Evolutionary conservation across 35 echinoderm and acorn worm species (phyloP).

Genomic region (Apostichopus parvimensis): DNA sequence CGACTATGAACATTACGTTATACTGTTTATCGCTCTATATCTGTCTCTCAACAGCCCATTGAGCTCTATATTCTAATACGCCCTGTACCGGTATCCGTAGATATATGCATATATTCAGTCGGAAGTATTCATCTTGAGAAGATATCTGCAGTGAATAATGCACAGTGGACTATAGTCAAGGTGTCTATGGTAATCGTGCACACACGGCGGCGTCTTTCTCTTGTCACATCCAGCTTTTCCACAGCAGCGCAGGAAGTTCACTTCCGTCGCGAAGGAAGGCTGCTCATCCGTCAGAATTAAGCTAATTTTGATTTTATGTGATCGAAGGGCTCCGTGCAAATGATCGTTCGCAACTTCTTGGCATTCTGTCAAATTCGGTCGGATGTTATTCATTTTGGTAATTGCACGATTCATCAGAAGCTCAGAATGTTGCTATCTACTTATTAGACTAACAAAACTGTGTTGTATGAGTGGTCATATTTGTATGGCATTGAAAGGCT

Average conservation of each 20-base stretch:
- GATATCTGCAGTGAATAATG: background rate
- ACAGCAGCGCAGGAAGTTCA: slow-evolving; percentile 19
- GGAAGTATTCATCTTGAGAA: background rate
- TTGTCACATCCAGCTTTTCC: background rate
- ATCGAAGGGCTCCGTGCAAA: slow-evolving; percentile 12
- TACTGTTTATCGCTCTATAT: too few species aligned
- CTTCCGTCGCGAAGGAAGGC: slow-evolving; percentile 18
- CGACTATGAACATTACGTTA: too few species aligned
- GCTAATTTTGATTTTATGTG: slow-evolving; percentile 19
- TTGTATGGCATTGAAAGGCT: background rate
- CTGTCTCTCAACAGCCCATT: too few species aligned
- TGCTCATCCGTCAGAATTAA: slow-evolving; percentile 2
- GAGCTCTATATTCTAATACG: background rate
- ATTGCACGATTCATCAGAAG: background rate
- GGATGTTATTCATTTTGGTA: slow-evolving; percentile 18
- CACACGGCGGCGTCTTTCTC: background rate
- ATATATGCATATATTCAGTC: background rate
- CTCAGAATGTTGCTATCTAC: background rate
- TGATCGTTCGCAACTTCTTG: slow-evolving; percentile 7
- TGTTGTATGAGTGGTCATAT: background rate
- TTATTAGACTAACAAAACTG: slow-evolving; percentile 1
- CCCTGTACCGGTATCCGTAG: background rate
- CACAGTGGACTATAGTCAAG: background rate
- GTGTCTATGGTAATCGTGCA: background rate
- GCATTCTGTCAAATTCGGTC: slow-evolving; percentile 20